Percentiles rank a stretch among this genome's conserved stretches.
These are phyloP conservation scores for Anodontia alba DNA, from an alignment of 2,888 invertebrate genomes.

Conservation along the genomic window DNA sequence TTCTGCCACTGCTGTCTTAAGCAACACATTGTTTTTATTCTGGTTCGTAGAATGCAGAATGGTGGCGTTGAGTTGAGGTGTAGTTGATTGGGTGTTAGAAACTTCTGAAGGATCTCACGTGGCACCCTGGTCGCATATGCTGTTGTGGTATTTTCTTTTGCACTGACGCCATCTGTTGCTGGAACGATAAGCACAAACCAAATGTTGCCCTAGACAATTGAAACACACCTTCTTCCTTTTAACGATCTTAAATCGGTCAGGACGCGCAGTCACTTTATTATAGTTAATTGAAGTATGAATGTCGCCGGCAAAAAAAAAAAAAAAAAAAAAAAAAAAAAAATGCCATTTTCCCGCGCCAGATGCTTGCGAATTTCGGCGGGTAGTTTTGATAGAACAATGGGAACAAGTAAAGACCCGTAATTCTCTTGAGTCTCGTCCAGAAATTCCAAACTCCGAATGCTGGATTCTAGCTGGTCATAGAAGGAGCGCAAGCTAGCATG, in stretches of 20 bases:
- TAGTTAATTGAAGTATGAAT: background rate
- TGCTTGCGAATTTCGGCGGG: background rate
- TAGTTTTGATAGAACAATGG: background rate
- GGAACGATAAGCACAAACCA: constrained; percentile 1
- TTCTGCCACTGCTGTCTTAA: too few relatives aligned
- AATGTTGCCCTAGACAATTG: too few relatives aligned
- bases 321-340: too few relatives aligned
- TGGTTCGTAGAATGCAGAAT: constrained; percentile 15
- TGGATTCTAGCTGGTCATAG: background rate
- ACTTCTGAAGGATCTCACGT: too few relatives aligned
- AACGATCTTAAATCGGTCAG: background rate
- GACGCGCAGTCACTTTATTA: background rate
- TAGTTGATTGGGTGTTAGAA: too few relatives aligned
- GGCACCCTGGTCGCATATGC: too few relatives aligned
- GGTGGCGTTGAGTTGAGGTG: too few relatives aligned
- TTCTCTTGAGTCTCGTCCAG: background rate
- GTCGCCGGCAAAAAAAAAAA: too few relatives aligned
- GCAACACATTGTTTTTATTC: constrained; percentile 4
- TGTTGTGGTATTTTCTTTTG: background rate
- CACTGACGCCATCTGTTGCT: constrained; percentile 12
- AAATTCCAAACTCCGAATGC: background rate
- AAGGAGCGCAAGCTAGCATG: too few relatives aligned
- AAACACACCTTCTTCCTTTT: background rate
- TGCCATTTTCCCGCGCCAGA: background rate
- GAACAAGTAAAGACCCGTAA: background rate